These are phyloP conservation scores for Catharus ustulatus DNA, from an alignment of 2,797 vertebrate genomes.

Conservation along the genomic window DNA sequence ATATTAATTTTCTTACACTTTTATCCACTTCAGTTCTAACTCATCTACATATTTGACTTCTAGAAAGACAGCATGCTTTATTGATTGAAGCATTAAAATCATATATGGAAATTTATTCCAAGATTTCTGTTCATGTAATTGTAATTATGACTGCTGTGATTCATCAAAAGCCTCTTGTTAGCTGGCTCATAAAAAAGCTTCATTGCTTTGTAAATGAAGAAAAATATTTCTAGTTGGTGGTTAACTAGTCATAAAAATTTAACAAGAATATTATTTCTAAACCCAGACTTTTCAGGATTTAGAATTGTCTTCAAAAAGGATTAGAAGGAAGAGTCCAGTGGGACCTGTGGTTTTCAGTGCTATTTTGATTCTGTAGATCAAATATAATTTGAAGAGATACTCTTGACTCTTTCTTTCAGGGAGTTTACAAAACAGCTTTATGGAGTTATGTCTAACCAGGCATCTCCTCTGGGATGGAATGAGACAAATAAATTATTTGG, in stretches of 20 bases:
- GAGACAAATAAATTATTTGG: neutral
- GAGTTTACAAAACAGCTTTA: neutral
- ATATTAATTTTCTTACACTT: neutral
- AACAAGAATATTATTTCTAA: neutral
- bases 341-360: neutral
- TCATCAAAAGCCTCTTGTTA: constrained; percentile 2
- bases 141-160: constrained; percentile 7
- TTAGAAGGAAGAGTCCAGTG: neutral
- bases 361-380: neutral
- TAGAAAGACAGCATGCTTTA: neutral
- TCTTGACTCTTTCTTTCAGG: neutral
- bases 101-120: constrained; percentile 23
- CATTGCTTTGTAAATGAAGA: neutral
- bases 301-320: neutral
- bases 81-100: neutral
- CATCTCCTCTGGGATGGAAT: neutral
- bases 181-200: neutral
- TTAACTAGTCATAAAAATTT: neutral
- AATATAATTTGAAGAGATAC: neutral
- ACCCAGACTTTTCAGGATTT: neutral
- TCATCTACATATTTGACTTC: neutral
- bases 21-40: neutral
- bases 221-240: neutral
- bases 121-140: neutral
- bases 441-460: neutral